Base-by-base conservation (phyloP, 2,797 vertebrate genomes). In the Kryptopterus vitreolus region DNA sequence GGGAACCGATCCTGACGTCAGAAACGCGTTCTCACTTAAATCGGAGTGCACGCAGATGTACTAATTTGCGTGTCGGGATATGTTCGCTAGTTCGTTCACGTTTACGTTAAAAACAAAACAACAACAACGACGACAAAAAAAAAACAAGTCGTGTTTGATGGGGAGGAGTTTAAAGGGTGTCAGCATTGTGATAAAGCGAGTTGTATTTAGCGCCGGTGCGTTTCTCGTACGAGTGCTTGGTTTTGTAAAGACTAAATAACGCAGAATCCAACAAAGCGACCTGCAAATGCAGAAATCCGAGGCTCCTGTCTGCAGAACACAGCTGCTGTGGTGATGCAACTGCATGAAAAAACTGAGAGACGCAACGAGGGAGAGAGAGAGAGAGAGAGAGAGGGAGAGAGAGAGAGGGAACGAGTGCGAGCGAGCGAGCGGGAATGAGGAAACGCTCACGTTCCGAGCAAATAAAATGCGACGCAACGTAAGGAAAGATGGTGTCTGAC, bases 251-350 rank as follows among this genome's bases (percentile, higher is more conserved):
- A 72, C 26, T 65, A 74, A 61, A 69, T 66, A 77, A 31, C 18
- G 31, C 31, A 20, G 48, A 53, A 66, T 48, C 38, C 18, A 31
- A 65, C 20, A 63, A 35, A 72, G 70, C 58, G n/a, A 62, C 2
- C 20, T 55, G 24, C 38, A 76, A 68, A 81, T 35, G 53, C 26
- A 48, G 69, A 78, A 82, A 65, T 29, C 18, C 31, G 46, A 62
- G 55, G 43, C 26, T 62, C 71, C 55, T 70, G 75, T 53, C 66
- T 72, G 65, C 12, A 63, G 76, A 78, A 29, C 35, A 26, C 50
- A 65, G 58, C 20, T 73, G 76, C 61, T 66, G 43, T 29, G 76
- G 61, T 74, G 76, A 78, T 82, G 81, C 70, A 82, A 82, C 33
- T 15, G 24, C 35, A 48, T 16, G 69, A 77, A 73, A 72, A 70